Conservation (phyloP, 2,113 vertebrate species). For the Zonotrichia leucophrys region DNA sequence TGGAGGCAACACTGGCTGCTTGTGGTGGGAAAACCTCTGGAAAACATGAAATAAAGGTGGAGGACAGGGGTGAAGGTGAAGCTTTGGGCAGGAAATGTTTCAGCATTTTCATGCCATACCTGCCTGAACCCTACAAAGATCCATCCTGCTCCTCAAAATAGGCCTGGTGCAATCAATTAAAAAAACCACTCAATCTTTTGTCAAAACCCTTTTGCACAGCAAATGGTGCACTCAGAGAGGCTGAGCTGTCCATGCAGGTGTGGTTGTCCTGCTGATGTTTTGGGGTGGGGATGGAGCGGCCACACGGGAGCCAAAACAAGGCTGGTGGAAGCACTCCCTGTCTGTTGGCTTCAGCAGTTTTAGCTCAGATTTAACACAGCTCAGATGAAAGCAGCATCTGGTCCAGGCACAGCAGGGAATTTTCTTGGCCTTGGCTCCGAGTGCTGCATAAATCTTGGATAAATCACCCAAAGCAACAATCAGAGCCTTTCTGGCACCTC, state of each 20-base stretch:
- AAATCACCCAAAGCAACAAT: background rate
- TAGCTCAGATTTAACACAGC: background rate
- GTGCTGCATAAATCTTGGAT: background rate
- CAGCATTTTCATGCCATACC: background rate
- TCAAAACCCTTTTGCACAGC: background rate
- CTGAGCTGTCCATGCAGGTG: background rate
- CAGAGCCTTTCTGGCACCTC: background rate
- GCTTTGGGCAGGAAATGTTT: background rate
- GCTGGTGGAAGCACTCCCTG: background rate
- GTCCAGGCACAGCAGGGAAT: background rate
- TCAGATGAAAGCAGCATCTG: conserved; percentile 20
- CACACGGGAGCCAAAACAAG: background rate
- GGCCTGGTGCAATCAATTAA: accelerated
- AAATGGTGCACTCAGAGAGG: background rate
- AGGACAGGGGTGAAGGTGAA: accelerated
- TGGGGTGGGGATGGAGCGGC: background rate
- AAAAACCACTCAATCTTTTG: accelerated
- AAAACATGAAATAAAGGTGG: background rate
- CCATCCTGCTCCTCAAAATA: background rate
- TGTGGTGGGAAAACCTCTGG: background rate
- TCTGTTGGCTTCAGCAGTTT: background rate
- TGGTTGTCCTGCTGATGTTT: background rate
- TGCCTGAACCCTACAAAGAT: background rate
- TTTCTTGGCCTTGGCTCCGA: conserved; percentile 15
- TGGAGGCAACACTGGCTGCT: accelerated